phyloP scores from a whole-genome alignment of 2,888 invertebrate genomes.

The Mimachlamys varia region DNA sequence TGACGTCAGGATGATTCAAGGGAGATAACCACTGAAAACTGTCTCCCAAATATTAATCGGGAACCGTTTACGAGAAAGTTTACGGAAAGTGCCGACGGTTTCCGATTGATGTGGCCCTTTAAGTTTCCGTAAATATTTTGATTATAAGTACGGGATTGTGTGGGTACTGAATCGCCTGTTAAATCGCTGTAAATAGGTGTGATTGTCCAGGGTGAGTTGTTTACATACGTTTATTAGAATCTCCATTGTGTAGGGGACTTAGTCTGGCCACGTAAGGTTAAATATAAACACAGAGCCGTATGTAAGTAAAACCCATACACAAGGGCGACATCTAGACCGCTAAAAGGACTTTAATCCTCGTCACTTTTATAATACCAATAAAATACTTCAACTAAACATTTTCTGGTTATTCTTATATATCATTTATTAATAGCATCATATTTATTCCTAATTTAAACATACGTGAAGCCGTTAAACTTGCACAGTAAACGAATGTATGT shows the following conservation, averaged over 20 bases:
- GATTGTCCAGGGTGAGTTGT: not conserved
- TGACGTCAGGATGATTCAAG: too few species aligned
- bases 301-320: not conserved
- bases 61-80: too few species aligned
- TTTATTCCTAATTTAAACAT: not conserved
- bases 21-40: too few species aligned
- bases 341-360: not conserved
- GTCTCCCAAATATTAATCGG: too few species aligned
- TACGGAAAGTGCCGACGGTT: not conserved
- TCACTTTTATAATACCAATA: not conserved
- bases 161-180: not conserved
- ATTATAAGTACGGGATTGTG: not conserved
- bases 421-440: not conserved
- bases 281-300: not conserved
- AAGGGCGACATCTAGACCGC: not conserved
- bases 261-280: not conserved
- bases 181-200: not conserved
- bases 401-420: not conserved
- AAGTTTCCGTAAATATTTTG: not conserved
- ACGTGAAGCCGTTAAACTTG: too few species aligned
- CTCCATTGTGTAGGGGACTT: not conserved
- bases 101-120: not conserved
- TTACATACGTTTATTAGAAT: not conserved
- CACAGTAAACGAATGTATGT: not conserved
- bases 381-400: not conserved